Percentiles rank a stretch among this genome's conserved stretches.
Conservation (phyloP, 2,113 vertebrate species). For the Isichthys henryi region DNA sequence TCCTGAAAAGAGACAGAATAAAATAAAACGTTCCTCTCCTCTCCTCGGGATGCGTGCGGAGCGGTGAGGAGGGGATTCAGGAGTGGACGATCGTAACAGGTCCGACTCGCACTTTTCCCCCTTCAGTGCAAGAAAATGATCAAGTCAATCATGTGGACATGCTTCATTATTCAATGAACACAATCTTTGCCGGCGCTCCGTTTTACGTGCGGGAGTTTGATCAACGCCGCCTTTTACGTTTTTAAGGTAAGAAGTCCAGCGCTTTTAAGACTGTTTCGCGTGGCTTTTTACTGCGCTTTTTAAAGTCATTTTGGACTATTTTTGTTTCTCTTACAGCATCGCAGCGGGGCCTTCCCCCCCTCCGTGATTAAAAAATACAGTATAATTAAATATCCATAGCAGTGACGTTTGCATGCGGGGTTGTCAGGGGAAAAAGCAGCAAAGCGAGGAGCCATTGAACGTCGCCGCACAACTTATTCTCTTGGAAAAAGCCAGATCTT, state of each 20-base stretch:
- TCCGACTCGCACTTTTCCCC: constrained; percentile 80
- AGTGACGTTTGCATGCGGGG: constrained; percentile 72
- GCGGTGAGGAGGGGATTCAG: constrained; percentile 68
- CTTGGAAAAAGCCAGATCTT: constrained; percentile 36
- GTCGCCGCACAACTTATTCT: constrained; percentile 67
- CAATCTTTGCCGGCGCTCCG: constrained; percentile 80
- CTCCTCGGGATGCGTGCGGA: constrained; percentile 67
- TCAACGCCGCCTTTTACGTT: constrained; percentile 68
- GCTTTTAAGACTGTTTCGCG: constrained; percentile 45
- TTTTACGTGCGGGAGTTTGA: constrained; percentile 78
- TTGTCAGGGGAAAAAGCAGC: constrained; percentile 63
- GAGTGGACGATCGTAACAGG: constrained; percentile 79
- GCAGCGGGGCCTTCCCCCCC: constrained; percentile 64
- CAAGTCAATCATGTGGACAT: constrained; percentile 93
- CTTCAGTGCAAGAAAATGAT: constrained; percentile 79
- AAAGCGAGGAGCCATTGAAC: constrained; percentile 60
- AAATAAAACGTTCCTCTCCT: constrained; percentile 61
- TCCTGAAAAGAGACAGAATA: constrained; percentile 65
- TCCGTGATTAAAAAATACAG: constrained; percentile 79
- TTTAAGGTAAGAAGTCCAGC: constrained; percentile 81
- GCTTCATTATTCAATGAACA: constrained; percentile 91
- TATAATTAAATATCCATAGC: constrained; percentile 82
- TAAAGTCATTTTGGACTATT: constrained; percentile 72
- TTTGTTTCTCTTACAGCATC: constrained; percentile 61
- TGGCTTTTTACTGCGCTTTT: constrained; percentile 45